phyloP scores from a whole-genome alignment of 1,140 invertebrate species.

The Atta cephalotes region DNA sequence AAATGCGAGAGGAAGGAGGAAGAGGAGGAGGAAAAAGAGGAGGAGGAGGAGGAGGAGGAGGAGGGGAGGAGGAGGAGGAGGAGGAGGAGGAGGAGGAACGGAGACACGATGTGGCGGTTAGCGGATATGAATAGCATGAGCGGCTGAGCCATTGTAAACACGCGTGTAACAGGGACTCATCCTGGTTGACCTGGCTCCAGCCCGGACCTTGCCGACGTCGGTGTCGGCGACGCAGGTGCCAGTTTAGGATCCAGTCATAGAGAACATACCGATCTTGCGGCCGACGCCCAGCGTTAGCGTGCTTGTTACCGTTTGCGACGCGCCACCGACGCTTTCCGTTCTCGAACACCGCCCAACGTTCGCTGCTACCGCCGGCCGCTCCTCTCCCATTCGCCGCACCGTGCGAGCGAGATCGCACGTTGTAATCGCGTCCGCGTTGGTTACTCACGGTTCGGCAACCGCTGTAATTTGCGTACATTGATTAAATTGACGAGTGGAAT shows the following conservation, averaged over 20 bases:
- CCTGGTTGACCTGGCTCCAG: conserved; percentile 72
- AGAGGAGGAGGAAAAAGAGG: background rate
- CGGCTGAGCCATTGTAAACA: conserved; percentile 85
- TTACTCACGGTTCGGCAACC: conserved; percentile 78
- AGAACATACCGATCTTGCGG: conserved; percentile 30
- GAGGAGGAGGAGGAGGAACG: conserved; percentile 50
- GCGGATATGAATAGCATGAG: conserved; percentile 81
- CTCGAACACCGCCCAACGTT: conserved; percentile 47
- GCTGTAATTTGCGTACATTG: conserved; percentile 82
- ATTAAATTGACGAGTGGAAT: conserved; percentile 81
- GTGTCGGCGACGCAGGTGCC: conserved; percentile 42
- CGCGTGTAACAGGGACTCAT: conserved; percentile 83
- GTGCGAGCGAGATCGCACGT: conserved; percentile 72
- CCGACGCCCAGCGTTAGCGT: conserved; percentile 26
- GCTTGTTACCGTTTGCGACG: conserved; percentile 45
- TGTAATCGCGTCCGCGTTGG: conserved; percentile 82
- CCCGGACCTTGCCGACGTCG: conserved; percentile 32
- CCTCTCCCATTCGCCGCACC: background rate
- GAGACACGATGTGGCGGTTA: conserved; percentile 79
- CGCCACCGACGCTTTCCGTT: conserved; percentile 48
- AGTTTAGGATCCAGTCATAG: conserved; percentile 30
- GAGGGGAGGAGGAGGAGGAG: conserved; percentile 38
- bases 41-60: background rate
- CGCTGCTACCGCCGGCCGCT: background rate
- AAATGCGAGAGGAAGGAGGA: no score